A percentile compares a stretch with the other conserved stretches of the same genome.
phyloP scores from a whole-genome alignment of 1,140 invertebrate species.

The Goniozus legneri region DNA sequence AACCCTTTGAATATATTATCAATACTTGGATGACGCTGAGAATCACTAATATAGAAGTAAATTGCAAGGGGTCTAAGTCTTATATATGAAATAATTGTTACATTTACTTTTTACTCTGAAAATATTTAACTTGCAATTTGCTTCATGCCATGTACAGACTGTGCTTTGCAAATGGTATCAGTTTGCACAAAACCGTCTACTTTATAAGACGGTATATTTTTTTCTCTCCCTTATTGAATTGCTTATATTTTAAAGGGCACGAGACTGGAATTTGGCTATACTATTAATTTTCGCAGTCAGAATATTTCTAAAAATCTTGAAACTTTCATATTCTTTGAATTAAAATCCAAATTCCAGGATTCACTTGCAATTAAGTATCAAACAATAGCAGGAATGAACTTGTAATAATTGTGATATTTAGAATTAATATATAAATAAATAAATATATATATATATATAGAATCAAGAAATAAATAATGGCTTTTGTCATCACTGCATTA shows the following conservation, averaged over 20 bases:
- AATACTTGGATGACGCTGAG: slow-evolving; percentile 34
- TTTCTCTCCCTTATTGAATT: slow-evolving; percentile 20
- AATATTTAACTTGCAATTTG: slow-evolving; percentile 33
- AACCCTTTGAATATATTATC: slow-evolving; percentile 36
- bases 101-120: slow-evolving; percentile 9
- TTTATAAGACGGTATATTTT: slow-evolving; percentile 47
- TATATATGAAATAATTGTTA: too few relatives aligned
- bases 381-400: slow-evolving; percentile 15
- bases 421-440: slow-evolving; percentile 5
- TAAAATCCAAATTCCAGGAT: slow-evolving; percentile 35
- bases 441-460: too few relatives aligned
- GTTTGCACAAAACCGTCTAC: slow-evolving; percentile 48
- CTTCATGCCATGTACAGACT: slow-evolving; percentile 38
- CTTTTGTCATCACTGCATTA: slow-evolving; percentile 20
- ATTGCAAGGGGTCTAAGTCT: too few relatives aligned
- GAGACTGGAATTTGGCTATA: slow-evolving; percentile 50
- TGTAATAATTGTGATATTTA: slow-evolving; percentile 14
- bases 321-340: too few relatives aligned
- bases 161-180: slow-evolving; percentile 43
- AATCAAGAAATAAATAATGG: not conserved
- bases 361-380: slow-evolving; percentile 17
- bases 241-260: slow-evolving; percentile 51
- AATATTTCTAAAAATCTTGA: not conserved
- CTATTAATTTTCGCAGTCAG: not conserved
- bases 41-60: slow-evolving; percentile 39